phyloP scores from a whole-genome alignment of 2,888 invertebrate species.

The Julus scandinavius region DNA sequence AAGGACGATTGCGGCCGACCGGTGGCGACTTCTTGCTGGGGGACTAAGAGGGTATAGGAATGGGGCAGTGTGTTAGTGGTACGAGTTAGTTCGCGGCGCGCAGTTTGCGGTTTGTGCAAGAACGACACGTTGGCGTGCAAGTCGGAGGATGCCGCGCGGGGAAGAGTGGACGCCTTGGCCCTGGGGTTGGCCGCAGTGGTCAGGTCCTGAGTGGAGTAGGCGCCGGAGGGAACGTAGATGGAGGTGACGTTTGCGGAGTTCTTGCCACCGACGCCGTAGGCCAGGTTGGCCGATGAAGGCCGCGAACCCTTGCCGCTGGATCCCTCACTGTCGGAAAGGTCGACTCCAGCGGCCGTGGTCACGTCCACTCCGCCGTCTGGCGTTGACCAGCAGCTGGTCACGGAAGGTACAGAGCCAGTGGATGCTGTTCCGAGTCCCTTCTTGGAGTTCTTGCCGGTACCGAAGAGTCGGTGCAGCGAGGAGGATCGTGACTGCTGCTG shows the following conservation, averaged over 20 bases:
- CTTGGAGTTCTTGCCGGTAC: not conserved
- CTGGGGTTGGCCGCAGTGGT: not conserved
- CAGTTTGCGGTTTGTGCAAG: slow-evolving; percentile 55
- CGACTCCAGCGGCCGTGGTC: slow-evolving; percentile 46
- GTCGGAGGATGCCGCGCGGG: slow-evolving; percentile 53
- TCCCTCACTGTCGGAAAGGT: slow-evolving; percentile 52
- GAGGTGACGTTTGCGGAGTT: slow-evolving; percentile 11
- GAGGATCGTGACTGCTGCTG: slow-evolving; percentile 41
- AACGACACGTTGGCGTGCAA: slow-evolving; percentile 58
- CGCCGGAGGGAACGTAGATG: slow-evolving; percentile 48
- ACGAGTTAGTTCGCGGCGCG: slow-evolving; percentile 65
- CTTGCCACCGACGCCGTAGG: not conserved
- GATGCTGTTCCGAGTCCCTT: slow-evolving; percentile 38
- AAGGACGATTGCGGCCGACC: not conserved
- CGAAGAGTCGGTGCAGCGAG: slow-evolving; percentile 51
- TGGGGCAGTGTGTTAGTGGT: slow-evolving; percentile 48
- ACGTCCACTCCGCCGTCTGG: slow-evolving; percentile 53
- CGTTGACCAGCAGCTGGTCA: slow-evolving; percentile 40
- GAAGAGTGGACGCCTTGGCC: slow-evolving; percentile 58
- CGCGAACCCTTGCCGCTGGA: not conserved
- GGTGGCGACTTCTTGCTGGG: not conserved
- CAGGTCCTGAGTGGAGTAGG: slow-evolving; percentile 45
- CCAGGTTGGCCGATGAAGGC: not conserved
- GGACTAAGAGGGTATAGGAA: slow-evolving; percentile 48
- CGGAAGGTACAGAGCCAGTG: not conserved